Evolutionary conservation across 1,140 invertebrate species (phyloP), one percentile per base, ranked within the genome.

Genomic region (Drosophila nannoptera): DNA sequence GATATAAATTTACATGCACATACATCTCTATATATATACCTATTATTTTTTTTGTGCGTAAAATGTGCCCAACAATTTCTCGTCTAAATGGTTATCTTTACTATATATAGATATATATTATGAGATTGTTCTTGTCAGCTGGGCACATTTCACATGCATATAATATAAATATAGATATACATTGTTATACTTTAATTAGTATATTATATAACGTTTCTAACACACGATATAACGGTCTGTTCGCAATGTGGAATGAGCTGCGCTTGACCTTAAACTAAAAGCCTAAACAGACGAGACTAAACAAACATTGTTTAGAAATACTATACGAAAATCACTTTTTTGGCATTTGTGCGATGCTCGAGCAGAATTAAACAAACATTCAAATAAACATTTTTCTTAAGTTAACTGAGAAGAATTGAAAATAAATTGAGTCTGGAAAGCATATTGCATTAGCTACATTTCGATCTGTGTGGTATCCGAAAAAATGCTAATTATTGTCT

Each of bases 401-500:
- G 54, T 48, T 29, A 38, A 62, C 49, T 45, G 35, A 4, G 54
- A 12, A 45, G 46, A 40, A 40, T 9, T 6, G 38, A 68, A 65
- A 56, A 64, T 22, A 69, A 65, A 46, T 42, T 43, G 0, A 42
- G 48, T 16, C 46, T 2, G 29, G 7, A 14, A 73, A 40, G 65
- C 50, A 5, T 11, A 29, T 9, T 29, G 29, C 22, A 46, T 29
- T 8, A 46, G 11, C 7, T 1, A 46, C 45, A 46, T 29, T 11
- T 29, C 11, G 36, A 2, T 22, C 6, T 62, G 50, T 4, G 45
- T 58, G 55, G 55, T 35, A 54, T 60, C 22, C 22, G 9, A 16
- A 49, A 78, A 70, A 75, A 71, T 72, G 69, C 80, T 84, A 83
- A 65, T 80, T 84, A 83, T 83, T 83, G 76, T 83, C 80, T 80